Percentiles rank a stretch among this genome's conserved stretches.
Conservation (phyloP, 2,888 invertebrate species). For the Marronus borbonicus region DNA sequence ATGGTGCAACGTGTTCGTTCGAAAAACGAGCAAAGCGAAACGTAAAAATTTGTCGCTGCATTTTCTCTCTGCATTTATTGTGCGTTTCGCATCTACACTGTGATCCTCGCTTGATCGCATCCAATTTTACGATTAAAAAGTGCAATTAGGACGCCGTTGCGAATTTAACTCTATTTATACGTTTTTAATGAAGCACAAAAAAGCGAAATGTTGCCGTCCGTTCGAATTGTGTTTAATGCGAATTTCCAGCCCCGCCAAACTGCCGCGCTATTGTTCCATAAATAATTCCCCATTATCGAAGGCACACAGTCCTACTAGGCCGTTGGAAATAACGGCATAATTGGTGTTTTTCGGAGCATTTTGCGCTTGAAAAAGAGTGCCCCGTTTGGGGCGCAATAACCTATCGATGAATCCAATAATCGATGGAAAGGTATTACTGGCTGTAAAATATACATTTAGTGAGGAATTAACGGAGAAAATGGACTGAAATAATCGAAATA, state of each 20-base stretch:
- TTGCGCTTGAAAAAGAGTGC: not conserved
- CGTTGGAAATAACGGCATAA: slow-evolving; percentile 1
- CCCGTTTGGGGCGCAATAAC: not conserved
- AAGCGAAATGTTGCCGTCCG: too few species aligned
- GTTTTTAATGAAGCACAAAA: slow-evolving; percentile 19
- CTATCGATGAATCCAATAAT: not conserved
- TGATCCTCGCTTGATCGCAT: not conserved
- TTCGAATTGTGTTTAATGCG: slow-evolving; percentile 2
- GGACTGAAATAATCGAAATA: too few species aligned
- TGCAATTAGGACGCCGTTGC: slow-evolving; percentile 6
- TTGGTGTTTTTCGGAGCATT: slow-evolving; percentile 10
- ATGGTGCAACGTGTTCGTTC: too few species aligned
- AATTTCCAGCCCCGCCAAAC: not conserved
- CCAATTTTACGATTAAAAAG: slow-evolving; percentile 6
- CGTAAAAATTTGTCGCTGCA: too few species aligned
- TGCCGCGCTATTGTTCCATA: not conserved
- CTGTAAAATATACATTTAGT: not conserved
- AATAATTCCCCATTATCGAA: slow-evolving; percentile 11
- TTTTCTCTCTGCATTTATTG: too few species aligned
- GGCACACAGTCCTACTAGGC: not conserved
- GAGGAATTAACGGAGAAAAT: not conserved
- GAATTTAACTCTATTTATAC: not conserved
- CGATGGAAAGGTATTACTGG: not conserved
- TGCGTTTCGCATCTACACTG: too few species aligned
- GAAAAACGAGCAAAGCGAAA: too few species aligned